These are phyloP conservation scores for Cossypha polioptera DNA, from an alignment of 2,797 vertebrate genomes.

Conservation along the genomic window DNA sequence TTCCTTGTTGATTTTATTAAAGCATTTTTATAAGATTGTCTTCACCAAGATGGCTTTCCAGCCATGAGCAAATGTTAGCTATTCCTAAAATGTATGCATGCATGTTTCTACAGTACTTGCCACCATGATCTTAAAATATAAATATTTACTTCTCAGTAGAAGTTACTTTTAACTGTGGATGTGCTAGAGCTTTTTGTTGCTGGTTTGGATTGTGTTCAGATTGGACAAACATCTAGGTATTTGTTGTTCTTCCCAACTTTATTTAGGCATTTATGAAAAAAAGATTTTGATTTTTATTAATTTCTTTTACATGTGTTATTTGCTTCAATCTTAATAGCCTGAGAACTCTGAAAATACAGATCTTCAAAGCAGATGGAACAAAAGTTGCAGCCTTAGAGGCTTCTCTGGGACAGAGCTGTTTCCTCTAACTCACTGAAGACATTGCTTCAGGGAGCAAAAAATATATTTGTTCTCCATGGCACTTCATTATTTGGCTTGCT, in stretches of 20 bases:
- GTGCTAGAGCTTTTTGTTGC: neutral
- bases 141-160: neutral
- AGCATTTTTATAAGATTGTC: neutral
- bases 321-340: neutral
- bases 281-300: neutral
- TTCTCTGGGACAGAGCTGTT: neutral
- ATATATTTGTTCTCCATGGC: neutral
- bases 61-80: neutral
- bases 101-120: neutral
- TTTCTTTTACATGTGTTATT: neutral
- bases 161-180: neutral
- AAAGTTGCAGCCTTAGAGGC: neutral
- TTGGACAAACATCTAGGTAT: neutral
- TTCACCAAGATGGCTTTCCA: neutral
- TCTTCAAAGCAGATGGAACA: neutral
- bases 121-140: neutral
- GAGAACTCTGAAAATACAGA: neutral
- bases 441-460: neutral
- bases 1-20: neutral
- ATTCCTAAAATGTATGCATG: neutral
- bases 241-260: neutral
- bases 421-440: neutral
- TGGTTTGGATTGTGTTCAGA: neutral
- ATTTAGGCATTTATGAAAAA: neutral
- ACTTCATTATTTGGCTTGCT: conserved; percentile 2